A percentile compares a stretch with the other conserved stretches of the same genome.
Conservation (phyloP, 2,113 vertebrate species). For the Festucalex cinctus region DNA sequence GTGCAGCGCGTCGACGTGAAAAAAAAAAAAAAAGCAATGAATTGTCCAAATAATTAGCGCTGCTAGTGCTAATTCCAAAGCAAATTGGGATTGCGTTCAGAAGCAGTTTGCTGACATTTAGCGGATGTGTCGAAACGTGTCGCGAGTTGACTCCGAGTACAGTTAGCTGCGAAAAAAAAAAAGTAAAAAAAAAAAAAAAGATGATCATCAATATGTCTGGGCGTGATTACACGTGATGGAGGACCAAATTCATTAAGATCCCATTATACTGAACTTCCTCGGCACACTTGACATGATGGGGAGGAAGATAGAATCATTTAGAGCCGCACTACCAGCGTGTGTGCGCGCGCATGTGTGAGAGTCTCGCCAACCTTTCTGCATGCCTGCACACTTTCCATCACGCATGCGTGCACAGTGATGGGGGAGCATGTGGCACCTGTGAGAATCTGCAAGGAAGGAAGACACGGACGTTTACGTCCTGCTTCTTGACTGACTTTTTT, state of each 20-base stretch:
- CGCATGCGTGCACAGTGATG: not conserved
- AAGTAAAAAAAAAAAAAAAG: no score
- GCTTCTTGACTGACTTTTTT: not conserved
- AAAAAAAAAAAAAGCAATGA: conserved; percentile 57
- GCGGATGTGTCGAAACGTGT: conserved; percentile 71
- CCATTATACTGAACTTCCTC: conserved; percentile 36
- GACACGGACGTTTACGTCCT: not conserved
- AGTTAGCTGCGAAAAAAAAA: conserved; percentile 65
- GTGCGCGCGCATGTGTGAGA: not conserved
- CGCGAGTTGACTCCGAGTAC: conserved; percentile 73
- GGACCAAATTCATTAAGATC: conserved; percentile 49
- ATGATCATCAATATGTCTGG: conserved; percentile 54
- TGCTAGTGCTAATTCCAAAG: conserved; percentile 74
- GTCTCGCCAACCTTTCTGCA: not conserved
- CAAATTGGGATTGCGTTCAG: conserved; percentile 75
- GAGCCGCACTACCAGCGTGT: not conserved
- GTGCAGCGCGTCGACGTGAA: not conserved
- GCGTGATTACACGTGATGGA: conserved; percentile 49
- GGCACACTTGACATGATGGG: conserved; percentile 20
- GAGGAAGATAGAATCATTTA: not conserved
- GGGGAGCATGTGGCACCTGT: not conserved
- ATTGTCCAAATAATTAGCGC: conserved; percentile 77
- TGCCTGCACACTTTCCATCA: not conserved
- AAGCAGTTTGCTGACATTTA: conserved; percentile 81
- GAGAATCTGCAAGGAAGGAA: not conserved